Evolutionary conservation across 2,113 vertebrate genomes (phyloP).

Genomic region (Zosterops pallidus): DNA sequence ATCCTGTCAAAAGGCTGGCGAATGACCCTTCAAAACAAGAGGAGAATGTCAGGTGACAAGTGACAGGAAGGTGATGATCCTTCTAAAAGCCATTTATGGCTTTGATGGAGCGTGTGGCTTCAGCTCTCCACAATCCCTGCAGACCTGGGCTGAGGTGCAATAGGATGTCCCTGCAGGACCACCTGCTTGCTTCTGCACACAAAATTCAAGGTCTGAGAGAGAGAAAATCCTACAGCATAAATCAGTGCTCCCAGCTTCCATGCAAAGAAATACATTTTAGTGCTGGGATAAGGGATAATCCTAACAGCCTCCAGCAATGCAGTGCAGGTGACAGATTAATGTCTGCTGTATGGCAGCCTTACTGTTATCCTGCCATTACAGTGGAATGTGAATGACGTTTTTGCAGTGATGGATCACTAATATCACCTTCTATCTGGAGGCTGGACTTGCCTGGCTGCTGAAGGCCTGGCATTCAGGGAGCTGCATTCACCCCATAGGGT

Average conservation of each 20-base stretch:
- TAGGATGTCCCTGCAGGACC: background rate
- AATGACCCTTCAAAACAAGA: conserved; percentile 75
- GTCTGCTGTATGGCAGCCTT: background rate
- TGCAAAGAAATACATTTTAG: background rate
- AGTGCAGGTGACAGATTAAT: background rate
- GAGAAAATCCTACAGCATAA: background rate
- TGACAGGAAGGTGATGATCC: background rate
- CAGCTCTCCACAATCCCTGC: background rate
- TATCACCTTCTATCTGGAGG: background rate
- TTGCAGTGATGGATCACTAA: background rate
- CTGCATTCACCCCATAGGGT: rapidly evolving
- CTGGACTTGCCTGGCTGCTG: background rate
- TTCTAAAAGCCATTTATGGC: background rate
- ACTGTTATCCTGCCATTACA: background rate
- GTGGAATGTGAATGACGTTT: background rate
- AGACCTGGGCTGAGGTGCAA: background rate
- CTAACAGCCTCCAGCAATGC: background rate
- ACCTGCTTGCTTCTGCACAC: background rate
- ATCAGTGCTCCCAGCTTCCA: no score
- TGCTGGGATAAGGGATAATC: background rate
- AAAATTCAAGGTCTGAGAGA: background rate
- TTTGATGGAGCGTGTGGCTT: background rate
- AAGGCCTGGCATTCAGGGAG: background rate
- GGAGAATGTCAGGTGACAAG: conserved; percentile 5
- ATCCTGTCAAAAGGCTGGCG: conserved; percentile 76